Conservation (phyloP, 2,113 vertebrate species). For the Apistogramma diplotaenia region DNA sequence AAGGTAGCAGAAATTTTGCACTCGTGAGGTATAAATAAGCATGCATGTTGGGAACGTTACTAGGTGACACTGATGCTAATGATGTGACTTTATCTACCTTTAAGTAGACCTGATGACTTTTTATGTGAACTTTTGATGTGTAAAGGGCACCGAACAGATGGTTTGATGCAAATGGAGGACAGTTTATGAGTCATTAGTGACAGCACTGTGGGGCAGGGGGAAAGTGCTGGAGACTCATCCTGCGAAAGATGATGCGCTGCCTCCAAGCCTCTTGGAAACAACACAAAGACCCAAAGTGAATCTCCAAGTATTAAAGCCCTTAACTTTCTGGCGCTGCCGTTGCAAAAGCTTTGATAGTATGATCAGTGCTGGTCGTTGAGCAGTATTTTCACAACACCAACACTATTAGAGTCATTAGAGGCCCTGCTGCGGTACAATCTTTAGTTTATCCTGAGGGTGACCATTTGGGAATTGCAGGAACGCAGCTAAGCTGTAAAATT, state of each 20-base stretch:
- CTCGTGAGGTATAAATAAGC: not conserved
- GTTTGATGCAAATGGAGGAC: conserved; percentile 52
- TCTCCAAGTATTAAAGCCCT: not conserved
- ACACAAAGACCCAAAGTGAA: conserved; percentile 33
- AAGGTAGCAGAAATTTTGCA: not conserved
- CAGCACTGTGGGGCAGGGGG: conserved; percentile 31
- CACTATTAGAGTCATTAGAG: conserved; percentile 52
- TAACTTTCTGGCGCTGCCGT: conserved; percentile 16
- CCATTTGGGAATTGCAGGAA: conserved; percentile 54
- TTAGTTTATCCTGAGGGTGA: conserved; percentile 54
- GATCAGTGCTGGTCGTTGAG: conserved; percentile 64
- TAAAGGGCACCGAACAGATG: conserved; percentile 52
- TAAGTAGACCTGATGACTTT: conserved; percentile 43
- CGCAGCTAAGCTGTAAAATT: conserved; percentile 49
- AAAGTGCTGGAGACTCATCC: conserved; percentile 39
- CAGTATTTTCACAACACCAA: conserved; percentile 55
- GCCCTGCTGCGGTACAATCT: conserved; percentile 38
- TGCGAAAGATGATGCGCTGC: conserved; percentile 32
- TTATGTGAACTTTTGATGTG: conserved; percentile 38
- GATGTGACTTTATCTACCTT: conserved; percentile 6
- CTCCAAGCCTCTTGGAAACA: conserved; percentile 22
- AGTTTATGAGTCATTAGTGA: conserved; percentile 66
- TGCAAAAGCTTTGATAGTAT: conserved; percentile 37
- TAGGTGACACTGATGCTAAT: conserved; percentile 2
- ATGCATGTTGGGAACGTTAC: not conserved